A percentile compares a stretch with the other conserved stretches of the same genome.
Conservation (phyloP, 2,888 invertebrate genomes). For the Ernsta delagoae region DNA sequence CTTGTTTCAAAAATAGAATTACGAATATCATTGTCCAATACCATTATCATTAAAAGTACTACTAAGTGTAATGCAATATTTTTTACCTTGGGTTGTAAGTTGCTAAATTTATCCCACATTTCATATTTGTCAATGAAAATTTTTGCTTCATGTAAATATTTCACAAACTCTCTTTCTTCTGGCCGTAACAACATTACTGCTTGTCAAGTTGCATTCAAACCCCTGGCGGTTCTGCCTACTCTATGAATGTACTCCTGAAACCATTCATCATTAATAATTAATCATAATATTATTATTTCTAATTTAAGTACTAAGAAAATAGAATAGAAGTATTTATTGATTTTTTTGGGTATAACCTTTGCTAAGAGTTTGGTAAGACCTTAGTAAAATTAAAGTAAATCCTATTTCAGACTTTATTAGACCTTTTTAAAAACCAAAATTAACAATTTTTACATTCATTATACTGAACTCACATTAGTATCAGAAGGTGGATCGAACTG, state of each 20-base stretch:
- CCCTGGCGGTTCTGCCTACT: conserved; percentile 98
- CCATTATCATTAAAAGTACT: no score
- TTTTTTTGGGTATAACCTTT: no score
- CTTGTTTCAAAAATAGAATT: no score
- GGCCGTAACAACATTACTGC: conserved; percentile 96
- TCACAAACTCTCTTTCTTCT: conserved; percentile 96
- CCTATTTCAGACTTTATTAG: no score
- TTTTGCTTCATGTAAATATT: conserved; percentile 95
- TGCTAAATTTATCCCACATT: conserved; percentile 69
- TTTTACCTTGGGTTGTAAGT: conserved; percentile 70
- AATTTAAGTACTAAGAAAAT: no score
- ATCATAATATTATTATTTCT: no score
- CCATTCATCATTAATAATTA: no score
- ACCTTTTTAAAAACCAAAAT: background rate
- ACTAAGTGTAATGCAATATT: background rate
- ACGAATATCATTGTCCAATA: no score
- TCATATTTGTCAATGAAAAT: conserved; percentile 95
- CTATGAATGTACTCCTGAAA: conserved; percentile 97
- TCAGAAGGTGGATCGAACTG: conserved; percentile 99
- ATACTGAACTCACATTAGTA: conserved; percentile 88
- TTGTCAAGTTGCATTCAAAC: conserved; percentile 95
- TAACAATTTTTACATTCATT: no score
- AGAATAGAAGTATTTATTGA: no score
- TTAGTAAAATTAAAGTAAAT: no score
- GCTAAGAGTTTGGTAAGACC: no score